Percentiles rank a stretch among this genome's conserved stretches.
These are phyloP conservation scores for Erpobdella octoculata DNA, from an alignment of 2,888 invertebrate genomes.

Conservation along the genomic window DNA sequence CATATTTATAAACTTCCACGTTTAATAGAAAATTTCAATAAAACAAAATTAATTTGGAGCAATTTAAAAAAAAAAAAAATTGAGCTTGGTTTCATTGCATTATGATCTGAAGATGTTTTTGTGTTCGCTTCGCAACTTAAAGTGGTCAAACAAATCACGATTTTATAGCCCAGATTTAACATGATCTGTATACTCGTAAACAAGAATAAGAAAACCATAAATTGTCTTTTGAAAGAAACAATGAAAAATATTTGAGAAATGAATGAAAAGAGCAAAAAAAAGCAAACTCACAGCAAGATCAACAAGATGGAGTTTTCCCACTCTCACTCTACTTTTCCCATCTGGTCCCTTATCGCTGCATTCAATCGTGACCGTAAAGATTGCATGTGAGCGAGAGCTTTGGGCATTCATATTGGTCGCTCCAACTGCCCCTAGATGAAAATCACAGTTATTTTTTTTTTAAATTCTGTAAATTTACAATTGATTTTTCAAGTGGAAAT, in stretches of 20 bases:
- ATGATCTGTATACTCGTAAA: no score
- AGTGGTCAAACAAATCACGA: no score
- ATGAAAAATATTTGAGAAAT: no score
- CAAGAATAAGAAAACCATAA: no score
- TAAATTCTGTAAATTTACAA: neutral
- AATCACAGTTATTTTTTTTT: neutral
- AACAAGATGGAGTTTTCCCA: conserved; percentile 93
- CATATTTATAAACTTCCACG: no score
- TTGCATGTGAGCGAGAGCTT: conserved; percentile 92
- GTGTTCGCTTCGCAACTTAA: no score
- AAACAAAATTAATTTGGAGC: neutral
- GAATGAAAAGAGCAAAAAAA: no score
- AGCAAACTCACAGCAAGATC: conserved; percentile 75
- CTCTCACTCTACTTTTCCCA: conserved; percentile 77
- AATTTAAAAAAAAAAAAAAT: no score
- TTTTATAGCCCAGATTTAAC: no score
- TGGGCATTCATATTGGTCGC: conserved; percentile 95
- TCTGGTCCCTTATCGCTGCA: conserved; percentile 75
- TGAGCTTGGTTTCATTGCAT: no score
- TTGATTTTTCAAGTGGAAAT: neutral
- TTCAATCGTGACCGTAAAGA: conserved; percentile 95
- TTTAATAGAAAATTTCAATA: neutral
- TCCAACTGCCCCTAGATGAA: conserved; percentile 52
- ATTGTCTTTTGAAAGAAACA: no score
- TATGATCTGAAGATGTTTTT: no score